Evolutionary conservation across 2,113 vertebrate species (phyloP).

Genomic region (Etheostoma cragini): DNA sequence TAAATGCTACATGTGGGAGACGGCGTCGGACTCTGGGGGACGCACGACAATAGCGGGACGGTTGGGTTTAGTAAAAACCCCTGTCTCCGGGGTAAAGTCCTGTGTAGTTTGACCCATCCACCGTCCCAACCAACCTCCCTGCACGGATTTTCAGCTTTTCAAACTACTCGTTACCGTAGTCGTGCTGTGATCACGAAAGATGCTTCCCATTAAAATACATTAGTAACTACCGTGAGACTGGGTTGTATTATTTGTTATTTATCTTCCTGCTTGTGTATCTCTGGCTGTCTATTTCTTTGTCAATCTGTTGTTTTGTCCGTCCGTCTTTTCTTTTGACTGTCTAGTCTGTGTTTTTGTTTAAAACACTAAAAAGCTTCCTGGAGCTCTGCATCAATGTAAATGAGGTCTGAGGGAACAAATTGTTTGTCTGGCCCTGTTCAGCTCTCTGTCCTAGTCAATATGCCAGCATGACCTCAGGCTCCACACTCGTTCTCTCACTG

Average conservation of each 20-base stretch:
- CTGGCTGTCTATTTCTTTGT: not conserved
- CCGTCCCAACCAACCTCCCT: too few relatives aligned
- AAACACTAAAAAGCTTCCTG: constrained; percentile 35
- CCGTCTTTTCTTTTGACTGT: not conserved
- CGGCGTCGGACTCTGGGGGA: too few relatives aligned
- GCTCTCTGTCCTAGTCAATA: constrained; percentile 54
- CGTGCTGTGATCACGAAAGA: too few relatives aligned
- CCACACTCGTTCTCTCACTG: constrained; percentile 15
- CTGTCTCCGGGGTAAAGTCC: too few relatives aligned
- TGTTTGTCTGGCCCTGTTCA: constrained; percentile 60
- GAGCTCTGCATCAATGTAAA: constrained; percentile 57
- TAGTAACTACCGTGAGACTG: too few relatives aligned
- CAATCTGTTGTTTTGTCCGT: not conserved
- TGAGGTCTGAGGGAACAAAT: constrained; percentile 62
- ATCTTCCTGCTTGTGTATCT: not conserved
- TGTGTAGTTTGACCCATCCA: too few relatives aligned
- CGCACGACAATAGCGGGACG: too few relatives aligned
- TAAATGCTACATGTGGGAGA: too few relatives aligned
- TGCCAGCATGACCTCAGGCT: constrained; percentile 44
- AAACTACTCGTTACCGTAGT: too few relatives aligned
- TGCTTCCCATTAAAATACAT: too few relatives aligned
- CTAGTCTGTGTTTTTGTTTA: constrained; percentile 17
- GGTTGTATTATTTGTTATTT: not conserved
- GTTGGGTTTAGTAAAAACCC: too few relatives aligned
- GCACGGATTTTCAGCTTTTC: too few relatives aligned